These are phyloP conservation scores for Dryocosmus kuriphilus DNA, from an alignment of 2,888 invertebrate species.

Conservation along the genomic window DNA sequence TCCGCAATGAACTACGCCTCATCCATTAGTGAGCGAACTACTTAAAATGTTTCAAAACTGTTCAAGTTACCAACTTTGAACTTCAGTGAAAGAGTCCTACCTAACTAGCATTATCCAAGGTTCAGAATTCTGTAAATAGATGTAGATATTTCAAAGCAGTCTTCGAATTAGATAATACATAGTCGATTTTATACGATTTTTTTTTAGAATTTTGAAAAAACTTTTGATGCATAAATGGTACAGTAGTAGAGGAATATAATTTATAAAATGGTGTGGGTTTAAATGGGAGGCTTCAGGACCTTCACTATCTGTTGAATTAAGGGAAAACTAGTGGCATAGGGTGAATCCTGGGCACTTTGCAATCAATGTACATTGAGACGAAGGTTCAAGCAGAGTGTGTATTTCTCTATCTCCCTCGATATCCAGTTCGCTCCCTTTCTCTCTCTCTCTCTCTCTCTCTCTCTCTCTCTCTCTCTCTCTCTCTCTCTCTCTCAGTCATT, in stretches of 20 bases:
- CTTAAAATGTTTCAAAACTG: slow-evolving; percentile 20
- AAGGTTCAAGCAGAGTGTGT: slow-evolving; percentile 58
- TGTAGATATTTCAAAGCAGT: neutral
- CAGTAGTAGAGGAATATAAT: neutral
- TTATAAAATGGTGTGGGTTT: neutral
- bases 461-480: slow-evolving; percentile 47
- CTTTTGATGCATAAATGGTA: neutral
- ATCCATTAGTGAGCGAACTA: slow-evolving; percentile 40
- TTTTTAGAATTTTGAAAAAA: too few species aligned
- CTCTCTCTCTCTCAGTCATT: slow-evolving; percentile 24
- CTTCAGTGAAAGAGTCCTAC: neutral
- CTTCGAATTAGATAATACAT: neutral
- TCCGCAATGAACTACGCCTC: slow-evolving; percentile 41
- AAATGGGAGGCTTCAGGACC: neutral
- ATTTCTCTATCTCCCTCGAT: slow-evolving; percentile 49
- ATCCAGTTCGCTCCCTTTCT: slow-evolving; percentile 42
- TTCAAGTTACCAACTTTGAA: neutral
- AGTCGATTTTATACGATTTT: neutral
- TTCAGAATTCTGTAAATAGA: neutral
- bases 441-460: slow-evolving; percentile 38
- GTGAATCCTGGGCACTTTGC: slow-evolving; percentile 67
- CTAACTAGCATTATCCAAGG: neutral
- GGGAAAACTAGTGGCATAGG: slow-evolving; percentile 54
- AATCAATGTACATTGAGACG: slow-evolving; percentile 73
- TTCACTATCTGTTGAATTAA: slow-evolving; percentile 46